phyloP scores from a whole-genome alignment of 2,888 invertebrate species.

The Clitarchus hookeri region DNA sequence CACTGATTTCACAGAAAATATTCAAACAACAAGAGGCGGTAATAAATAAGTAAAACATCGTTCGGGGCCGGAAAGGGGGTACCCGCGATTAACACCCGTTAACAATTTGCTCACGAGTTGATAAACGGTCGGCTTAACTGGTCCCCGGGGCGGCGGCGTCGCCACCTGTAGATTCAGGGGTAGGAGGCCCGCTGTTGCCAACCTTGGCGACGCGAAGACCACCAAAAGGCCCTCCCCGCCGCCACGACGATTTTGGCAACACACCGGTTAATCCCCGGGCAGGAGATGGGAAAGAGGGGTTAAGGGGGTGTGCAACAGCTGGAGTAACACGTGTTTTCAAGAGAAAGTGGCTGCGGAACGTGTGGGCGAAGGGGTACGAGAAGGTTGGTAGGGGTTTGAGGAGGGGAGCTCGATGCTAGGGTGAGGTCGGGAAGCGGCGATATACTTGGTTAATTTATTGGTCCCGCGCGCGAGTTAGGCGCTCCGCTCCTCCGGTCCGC shows the following conservation, averaged over 20 bases:
- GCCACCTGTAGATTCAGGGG: conserved; percentile 8
- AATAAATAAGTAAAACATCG: too few relatives aligned
- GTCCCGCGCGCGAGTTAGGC: neutral
- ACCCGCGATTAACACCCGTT: neutral
- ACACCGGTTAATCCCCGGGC: neutral
- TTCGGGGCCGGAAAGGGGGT: too few relatives aligned
- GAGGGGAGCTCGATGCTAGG: neutral
- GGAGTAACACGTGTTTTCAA: conserved; percentile 20
- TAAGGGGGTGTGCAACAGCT: neutral
- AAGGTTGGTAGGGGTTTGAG: neutral
- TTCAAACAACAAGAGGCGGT: too few relatives aligned
- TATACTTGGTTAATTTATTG: conserved; percentile 23
- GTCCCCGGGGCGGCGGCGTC: neutral
- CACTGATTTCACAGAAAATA: too few relatives aligned
- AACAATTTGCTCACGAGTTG: neutral
- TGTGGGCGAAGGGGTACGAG: neutral
- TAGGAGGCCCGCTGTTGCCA: neutral
- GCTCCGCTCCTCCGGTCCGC: neutral
- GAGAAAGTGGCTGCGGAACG: neutral
- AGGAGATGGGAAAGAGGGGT: too few relatives aligned
- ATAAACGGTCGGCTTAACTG: neutral
- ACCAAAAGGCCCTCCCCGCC: neutral
- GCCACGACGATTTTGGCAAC: neutral
- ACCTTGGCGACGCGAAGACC: neutral
- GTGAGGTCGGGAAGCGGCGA: neutral